These are phyloP conservation scores for Calephelis virginiensis DNA, from an alignment of 1,140 invertebrate genomes.

Conservation along the genomic window DNA sequence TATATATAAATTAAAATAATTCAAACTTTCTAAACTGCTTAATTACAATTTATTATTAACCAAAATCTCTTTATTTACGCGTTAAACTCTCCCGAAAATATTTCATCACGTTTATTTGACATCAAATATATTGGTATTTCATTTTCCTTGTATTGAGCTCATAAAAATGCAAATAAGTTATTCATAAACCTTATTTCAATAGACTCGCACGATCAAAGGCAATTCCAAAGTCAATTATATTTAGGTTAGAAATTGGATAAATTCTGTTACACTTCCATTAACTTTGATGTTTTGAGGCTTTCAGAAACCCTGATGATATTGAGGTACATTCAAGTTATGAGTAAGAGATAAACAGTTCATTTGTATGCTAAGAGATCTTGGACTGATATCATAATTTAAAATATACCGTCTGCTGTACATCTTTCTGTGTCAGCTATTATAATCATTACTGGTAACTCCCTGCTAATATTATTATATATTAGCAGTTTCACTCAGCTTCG, in stretches of 20 bases:
- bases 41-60: too few relatives aligned
- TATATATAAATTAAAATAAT: too few relatives aligned
- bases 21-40: too few relatives aligned
- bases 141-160: constrained; percentile 13
- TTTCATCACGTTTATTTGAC: constrained; percentile 14
- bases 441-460: too few relatives aligned
- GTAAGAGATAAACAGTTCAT: constrained; percentile 11
- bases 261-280: constrained; percentile 15
- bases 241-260: constrained; percentile 15
- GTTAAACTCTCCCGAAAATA: not conserved
- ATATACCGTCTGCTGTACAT: too few relatives aligned
- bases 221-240: constrained; percentile 15
- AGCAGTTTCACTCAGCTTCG: too few relatives aligned
- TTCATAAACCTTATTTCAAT: constrained; percentile 16
- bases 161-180: constrained; percentile 17
- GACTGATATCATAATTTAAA: not conserved
- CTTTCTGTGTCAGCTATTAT: too few relatives aligned
- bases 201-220: constrained; percentile 17
- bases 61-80: not conserved
- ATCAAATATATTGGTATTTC: constrained; percentile 17
- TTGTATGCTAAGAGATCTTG: not conserved
- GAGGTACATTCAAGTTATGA: constrained; percentile 17
- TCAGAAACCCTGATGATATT: constrained; percentile 12
- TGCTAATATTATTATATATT: too few relatives aligned
- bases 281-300: constrained; percentile 9